A percentile compares a stretch with the other conserved stretches of the same genome.
phyloP scores from a whole-genome alignment of 2,888 invertebrate species.

The Drosophila infuscata region DNA sequence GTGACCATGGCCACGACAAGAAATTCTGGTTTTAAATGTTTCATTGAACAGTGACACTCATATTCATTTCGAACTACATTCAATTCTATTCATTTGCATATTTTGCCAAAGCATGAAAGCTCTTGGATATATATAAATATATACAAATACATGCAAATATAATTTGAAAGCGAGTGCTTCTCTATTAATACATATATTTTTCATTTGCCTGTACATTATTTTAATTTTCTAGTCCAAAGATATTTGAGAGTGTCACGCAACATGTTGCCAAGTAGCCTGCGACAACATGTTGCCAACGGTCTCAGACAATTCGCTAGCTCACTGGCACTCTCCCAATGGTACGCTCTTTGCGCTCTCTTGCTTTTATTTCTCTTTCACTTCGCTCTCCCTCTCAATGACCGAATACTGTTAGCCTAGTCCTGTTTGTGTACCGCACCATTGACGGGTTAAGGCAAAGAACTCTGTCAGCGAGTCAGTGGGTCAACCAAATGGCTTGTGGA shows the following conservation, averaged over 20 bases:
- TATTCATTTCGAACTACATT: slow-evolving; percentile 44
- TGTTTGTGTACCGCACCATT: slow-evolving; percentile 22
- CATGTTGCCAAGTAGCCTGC: slow-evolving; percentile 48
- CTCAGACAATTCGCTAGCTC: slow-evolving; percentile 32
- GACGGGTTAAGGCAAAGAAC: slow-evolving; percentile 67
- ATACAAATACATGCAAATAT: not conserved
- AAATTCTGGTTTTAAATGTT: slow-evolving; percentile 31
- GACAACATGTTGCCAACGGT: slow-evolving; percentile 49
- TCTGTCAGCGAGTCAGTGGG: slow-evolving; percentile 79
- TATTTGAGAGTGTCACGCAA: slow-evolving; percentile 59
- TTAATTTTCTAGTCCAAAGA: slow-evolving; percentile 66
- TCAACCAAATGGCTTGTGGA: slow-evolving; percentile 44
- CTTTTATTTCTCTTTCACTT: not conserved
- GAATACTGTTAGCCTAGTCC: slow-evolving; percentile 37
- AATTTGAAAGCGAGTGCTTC: not conserved
- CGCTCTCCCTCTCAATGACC: slow-evolving; percentile 8
- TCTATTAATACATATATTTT: slow-evolving; percentile 15
- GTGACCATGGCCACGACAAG: slow-evolving; percentile 48
- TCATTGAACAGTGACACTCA: slow-evolving; percentile 19
- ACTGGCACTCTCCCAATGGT: not conserved
- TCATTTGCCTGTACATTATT: slow-evolving; percentile 63
- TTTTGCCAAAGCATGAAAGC: slow-evolving; percentile 30
- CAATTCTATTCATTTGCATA: slow-evolving; percentile 65
- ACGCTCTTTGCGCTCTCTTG: slow-evolving; percentile 7
- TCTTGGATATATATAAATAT: not conserved